A percentile compares a stretch with the other conserved stretches of the same genome.
Evolutionary conservation across 2,797 vertebrate genomes (phyloP).

Genomic region (Hypotaenidia okinawae): DNA sequence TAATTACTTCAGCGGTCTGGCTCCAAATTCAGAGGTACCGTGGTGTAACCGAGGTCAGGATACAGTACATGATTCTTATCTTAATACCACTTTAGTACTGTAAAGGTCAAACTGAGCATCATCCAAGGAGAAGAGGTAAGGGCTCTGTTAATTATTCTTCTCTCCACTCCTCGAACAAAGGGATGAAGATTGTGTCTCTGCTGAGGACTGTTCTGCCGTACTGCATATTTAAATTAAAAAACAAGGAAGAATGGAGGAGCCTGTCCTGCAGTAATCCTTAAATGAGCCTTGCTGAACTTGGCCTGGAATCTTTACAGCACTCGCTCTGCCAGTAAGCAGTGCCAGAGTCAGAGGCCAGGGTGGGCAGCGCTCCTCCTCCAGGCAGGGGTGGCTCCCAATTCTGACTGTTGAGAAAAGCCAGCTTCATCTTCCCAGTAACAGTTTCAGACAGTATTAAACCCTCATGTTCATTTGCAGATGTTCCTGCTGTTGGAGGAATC

Average conservation of each 20-base stretch:
- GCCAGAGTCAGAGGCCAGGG: neutral
- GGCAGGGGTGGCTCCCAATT: neutral
- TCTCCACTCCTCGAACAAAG: neutral
- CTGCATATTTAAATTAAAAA: neutral
- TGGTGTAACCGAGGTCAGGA: conserved; percentile 29
- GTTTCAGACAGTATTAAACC: neutral
- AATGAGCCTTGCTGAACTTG: neutral
- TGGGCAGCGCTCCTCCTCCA: neutral
- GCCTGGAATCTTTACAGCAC: neutral
- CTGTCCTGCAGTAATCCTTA: neutral
- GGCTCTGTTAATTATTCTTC: conserved; percentile 16
- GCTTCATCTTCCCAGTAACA: neutral
- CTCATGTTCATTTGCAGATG: neutral
- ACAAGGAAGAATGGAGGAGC: neutral
- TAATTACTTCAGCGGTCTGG: conserved; percentile 16
- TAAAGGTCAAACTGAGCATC: conserved; percentile 29
- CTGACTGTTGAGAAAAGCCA: neutral
- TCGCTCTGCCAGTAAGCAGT: neutral
- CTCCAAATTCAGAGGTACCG: neutral
- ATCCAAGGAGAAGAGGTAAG: neutral
- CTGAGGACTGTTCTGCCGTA: neutral
- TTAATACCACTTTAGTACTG: neutral
- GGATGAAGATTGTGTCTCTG: neutral
- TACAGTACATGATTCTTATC: conserved; percentile 24
- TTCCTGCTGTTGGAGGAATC: neutral